Conservation (phyloP, 2,797 vertebrate genomes). For the Siniperca obscura region DNA sequence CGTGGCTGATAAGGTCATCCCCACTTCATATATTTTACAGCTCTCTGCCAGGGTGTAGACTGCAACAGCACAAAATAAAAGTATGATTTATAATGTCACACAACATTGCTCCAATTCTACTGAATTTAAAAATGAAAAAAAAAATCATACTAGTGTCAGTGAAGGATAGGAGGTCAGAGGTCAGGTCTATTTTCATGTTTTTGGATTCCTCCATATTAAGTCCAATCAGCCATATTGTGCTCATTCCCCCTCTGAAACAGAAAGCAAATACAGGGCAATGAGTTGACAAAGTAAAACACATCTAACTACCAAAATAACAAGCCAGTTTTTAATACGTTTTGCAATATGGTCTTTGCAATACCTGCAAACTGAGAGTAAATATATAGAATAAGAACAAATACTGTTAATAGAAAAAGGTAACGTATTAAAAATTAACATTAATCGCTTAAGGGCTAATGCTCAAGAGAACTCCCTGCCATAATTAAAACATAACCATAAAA, state of each 20-base stretch:
- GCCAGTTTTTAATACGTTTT: neutral
- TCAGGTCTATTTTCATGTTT: conserved; percentile 90
- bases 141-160: conserved; percentile 83
- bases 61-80: conserved; percentile 60
- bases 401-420: neutral
- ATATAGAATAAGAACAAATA: neutral
- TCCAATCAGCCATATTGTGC: conserved; percentile 94
- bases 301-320: neutral
- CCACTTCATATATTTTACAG: conserved; percentile 91
- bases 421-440: neutral
- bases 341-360: too few relatives aligned
- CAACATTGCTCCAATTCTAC: neutral
- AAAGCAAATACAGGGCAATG: neutral
- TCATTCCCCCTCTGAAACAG: conserved; percentile 86
- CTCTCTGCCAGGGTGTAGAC: conserved; percentile 93
- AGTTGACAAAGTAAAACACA: neutral
- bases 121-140: neutral
- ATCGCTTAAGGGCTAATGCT: neutral
- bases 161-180: conserved; percentile 90
- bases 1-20: conserved; percentile 92
- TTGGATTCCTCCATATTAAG: conserved; percentile 91
- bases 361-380: neutral
- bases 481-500: conserved; percentile 1
- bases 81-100: neutral
- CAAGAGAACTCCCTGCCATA: neutral